Conservation (phyloP, 2,888 invertebrate species). For the Microchrysa polita region DNA sequence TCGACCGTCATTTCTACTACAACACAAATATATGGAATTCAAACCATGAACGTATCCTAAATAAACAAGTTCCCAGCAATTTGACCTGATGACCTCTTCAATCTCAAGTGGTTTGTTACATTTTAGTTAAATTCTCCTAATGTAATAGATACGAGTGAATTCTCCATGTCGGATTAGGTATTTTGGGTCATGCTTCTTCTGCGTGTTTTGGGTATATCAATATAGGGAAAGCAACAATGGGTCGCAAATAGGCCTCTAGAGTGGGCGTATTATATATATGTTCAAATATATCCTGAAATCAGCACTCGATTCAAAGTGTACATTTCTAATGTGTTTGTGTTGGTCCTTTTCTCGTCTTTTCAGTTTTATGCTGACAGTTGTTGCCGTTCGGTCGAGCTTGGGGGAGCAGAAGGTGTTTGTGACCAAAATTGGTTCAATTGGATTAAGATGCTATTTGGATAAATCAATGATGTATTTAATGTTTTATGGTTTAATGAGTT, state of each 20-base stretch:
- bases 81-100: slow-evolving; percentile 24
- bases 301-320: slow-evolving; percentile 10
- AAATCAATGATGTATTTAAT: too few relatives aligned
- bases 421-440: background rate
- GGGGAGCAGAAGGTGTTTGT: background rate
- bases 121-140: slow-evolving; percentile 17
- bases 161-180: background rate
- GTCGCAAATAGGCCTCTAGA: background rate
- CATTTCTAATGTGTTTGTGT: slow-evolving; percentile 10
- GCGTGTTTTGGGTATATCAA: background rate
- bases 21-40: too few relatives aligned
- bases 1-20: slow-evolving; percentile 1
- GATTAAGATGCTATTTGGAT: too few relatives aligned
- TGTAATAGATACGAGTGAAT: slow-evolving; percentile 8
- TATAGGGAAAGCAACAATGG: slow-evolving; percentile 1
- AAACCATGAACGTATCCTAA: background rate
- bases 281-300: slow-evolving; percentile 11
- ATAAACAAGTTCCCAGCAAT: slow-evolving; percentile 16
- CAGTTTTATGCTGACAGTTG: background rate
- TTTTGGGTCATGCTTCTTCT: background rate
- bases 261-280: slow-evolving; percentile 12
- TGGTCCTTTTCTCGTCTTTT: slow-evolving; percentile 2
- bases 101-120: slow-evolving; percentile 20
- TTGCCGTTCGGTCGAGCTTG: background rate
- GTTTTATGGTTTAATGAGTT: too few relatives aligned